These are phyloP conservation scores for Cryptosula pallasiana DNA, from an alignment of 2,888 invertebrate genomes.

Conservation along the genomic window DNA sequence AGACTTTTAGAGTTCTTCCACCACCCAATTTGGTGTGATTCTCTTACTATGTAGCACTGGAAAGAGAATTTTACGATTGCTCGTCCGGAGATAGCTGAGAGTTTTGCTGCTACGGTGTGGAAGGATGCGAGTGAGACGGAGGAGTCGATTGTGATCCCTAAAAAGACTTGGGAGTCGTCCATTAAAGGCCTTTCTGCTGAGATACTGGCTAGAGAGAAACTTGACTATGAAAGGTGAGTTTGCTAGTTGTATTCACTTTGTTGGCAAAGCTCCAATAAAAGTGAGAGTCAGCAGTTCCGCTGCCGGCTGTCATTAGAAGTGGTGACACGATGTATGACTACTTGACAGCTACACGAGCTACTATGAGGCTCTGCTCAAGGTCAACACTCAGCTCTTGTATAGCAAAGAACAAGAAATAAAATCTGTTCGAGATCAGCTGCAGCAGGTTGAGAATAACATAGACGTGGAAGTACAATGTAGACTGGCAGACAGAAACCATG, in stretches of 20 bases:
- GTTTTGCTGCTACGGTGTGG: slow-evolving; percentile 41
- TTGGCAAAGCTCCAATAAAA: too few relatives aligned
- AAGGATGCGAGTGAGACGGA: slow-evolving; percentile 35
- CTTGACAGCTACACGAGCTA: slow-evolving; percentile 48
- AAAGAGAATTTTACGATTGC: slow-evolving; percentile 49
- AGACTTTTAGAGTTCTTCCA: too few relatives aligned
- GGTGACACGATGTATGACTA: too few relatives aligned
- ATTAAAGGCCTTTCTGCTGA: slow-evolving; percentile 39
- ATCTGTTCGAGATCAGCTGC: slow-evolving; percentile 41
- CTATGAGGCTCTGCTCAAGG: slow-evolving; percentile 49
- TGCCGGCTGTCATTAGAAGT: too few relatives aligned
- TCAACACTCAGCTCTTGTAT: slow-evolving; percentile 46
- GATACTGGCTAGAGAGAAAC: slow-evolving; percentile 46
- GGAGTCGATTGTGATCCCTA: slow-evolving; percentile 34
- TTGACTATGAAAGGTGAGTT: slow-evolving; percentile 47
- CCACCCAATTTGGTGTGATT: too few relatives aligned
- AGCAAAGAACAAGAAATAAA: slow-evolving; percentile 48
- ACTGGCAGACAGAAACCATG: slow-evolving; percentile 46
- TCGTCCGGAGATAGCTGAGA: slow-evolving; percentile 47
- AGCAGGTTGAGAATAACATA: slow-evolving; percentile 35
- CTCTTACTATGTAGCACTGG: slow-evolving; percentile 28
- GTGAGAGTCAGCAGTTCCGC: too few relatives aligned
- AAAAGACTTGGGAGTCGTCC: slow-evolving; percentile 42
- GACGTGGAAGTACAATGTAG: slow-evolving; percentile 49
- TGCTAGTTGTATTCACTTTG: too few relatives aligned